These are phyloP conservation scores for Neoaliturus tenellus DNA, from an alignment of 2,888 invertebrate genomes.

Conservation along the genomic window DNA sequence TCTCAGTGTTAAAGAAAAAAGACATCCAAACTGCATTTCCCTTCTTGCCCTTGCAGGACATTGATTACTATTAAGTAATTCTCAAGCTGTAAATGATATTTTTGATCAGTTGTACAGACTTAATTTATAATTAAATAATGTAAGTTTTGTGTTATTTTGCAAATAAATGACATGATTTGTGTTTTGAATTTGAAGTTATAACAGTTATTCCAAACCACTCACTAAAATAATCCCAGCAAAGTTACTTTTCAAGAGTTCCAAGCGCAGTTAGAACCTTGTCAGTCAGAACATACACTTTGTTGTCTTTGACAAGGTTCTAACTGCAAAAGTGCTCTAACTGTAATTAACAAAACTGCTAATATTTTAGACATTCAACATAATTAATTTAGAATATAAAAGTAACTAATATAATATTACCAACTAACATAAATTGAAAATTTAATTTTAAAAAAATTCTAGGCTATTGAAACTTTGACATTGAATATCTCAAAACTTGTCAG, in stretches of 20 bases:
- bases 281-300: conserved; percentile 12
- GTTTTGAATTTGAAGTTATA: conserved; percentile 26
- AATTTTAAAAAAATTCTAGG: background rate
- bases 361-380: background rate
- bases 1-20: conserved; percentile 34
- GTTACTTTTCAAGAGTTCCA: no score
- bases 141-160: conserved; percentile 3
- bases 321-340: conserved; percentile 27
- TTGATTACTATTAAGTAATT: conserved; percentile 30
- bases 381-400: background rate
- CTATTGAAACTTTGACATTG: conserved; percentile 11
- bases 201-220: background rate
- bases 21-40: conserved; percentile 45
- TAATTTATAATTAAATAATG: background rate
- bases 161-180: background rate
- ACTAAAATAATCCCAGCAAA: background rate
- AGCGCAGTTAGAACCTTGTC: conserved; percentile 42
- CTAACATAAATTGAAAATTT: background rate
- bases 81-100: conserved; percentile 13
- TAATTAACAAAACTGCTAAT: background rate
- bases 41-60: conserved; percentile 34
- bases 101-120: background rate
- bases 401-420: background rate
- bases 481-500: conserved; percentile 33
- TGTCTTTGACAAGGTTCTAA: conserved; percentile 36